Evolutionary conservation across 2,888 invertebrate species (phyloP), one percentile per base, ranked within the genome.

Genomic region (Tetramorium bicarinatum): DNA sequence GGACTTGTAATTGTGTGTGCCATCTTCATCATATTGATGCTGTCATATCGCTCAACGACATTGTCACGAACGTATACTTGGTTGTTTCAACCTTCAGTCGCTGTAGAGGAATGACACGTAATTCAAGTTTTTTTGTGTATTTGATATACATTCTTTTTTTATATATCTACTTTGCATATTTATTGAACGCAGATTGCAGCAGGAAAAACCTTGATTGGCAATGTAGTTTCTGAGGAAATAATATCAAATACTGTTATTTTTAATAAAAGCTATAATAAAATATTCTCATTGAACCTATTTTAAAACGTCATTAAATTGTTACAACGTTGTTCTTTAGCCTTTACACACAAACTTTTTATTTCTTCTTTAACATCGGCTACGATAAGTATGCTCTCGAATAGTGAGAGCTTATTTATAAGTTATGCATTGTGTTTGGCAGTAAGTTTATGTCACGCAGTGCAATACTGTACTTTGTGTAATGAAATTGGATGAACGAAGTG

Each of bases 1-100:
- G 34, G 54, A 49, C 69, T 87, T 83, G 69, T 85, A 86, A 88
- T 89, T 87, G 86, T 77, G 49, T 82, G 59, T 69, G 61, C 41
- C 77, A 71, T 69, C 74, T 80, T 72, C 67, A 76, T 72, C 67
- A 76, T 79, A 76, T 52, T 41, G 11, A 44, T 34, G 49, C 54
- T 41, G 47, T 8, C 44, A 15, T 21, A 38, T 54, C 18, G n/a
- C 44, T 72, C 62, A 72, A 62, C 47, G 62, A 82, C 62, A 75
- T 6, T 13, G 52, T 29, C 61, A 54, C 25, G 15, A 56, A 29
- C 11, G 13, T 66, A 47, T 75, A 67, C 66, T 29, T 25, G 25
- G 21, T 41, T 71, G n/a, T 74, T 81, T 81, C 29, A 38, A 64
- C 47, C 25, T 82, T 71, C 64, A 74, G 66, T 66, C 52, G 21